Percentiles rank a stretch among this genome's conserved stretches.
Conservation (phyloP, 2,888 invertebrate species). For the Lasioglossum villosulum region DNA sequence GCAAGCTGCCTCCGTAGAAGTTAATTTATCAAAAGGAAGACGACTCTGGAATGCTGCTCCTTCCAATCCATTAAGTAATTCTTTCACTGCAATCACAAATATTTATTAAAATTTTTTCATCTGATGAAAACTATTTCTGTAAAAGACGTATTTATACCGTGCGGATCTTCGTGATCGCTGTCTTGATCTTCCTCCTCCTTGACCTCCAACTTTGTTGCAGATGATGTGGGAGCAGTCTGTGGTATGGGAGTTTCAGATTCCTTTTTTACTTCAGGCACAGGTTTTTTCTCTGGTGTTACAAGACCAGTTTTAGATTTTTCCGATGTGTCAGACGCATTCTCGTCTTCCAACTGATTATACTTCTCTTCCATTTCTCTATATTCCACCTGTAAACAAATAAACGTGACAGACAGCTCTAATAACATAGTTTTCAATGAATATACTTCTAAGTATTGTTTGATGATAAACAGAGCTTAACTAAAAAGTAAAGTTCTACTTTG, state of each 20-base stretch:
- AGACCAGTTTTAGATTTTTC: slow-evolving; percentile 87
- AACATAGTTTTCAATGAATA: not conserved
- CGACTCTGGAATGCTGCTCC: slow-evolving; percentile 97
- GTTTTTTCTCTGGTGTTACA: slow-evolving; percentile 81
- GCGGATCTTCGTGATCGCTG: slow-evolving; percentile 89
- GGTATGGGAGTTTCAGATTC: slow-evolving; percentile 86
- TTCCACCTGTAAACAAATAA: slow-evolving; percentile 85
- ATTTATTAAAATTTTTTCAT: not conserved
- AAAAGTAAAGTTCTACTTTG: slow-evolving; percentile 1
- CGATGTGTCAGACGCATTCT: slow-evolving; percentile 87
- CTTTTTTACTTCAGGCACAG: slow-evolving; percentile 85
- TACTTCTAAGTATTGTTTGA: not conserved
- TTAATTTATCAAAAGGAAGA: slow-evolving; percentile 97
- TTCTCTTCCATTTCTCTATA: slow-evolving; percentile 90
- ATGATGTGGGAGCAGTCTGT: slow-evolving; percentile 85
- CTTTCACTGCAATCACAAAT: slow-evolving; percentile 76
- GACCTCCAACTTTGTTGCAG: slow-evolving; percentile 84
- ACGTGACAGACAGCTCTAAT: not conserved
- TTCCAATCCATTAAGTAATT: slow-evolving; percentile 88
- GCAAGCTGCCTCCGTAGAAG: slow-evolving; percentile 95
- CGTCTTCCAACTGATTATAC: slow-evolving; percentile 87
- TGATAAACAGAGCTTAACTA: not conserved
- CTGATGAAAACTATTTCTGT: not conserved
- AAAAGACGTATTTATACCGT: slow-evolving; percentile 79
- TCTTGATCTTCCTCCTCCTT: slow-evolving; percentile 86